Percentiles rank a stretch among this genome's conserved stretches.
Conservation (phyloP, 2,797 vertebrate genomes). For the Threskiornis aethiopicus region DNA sequence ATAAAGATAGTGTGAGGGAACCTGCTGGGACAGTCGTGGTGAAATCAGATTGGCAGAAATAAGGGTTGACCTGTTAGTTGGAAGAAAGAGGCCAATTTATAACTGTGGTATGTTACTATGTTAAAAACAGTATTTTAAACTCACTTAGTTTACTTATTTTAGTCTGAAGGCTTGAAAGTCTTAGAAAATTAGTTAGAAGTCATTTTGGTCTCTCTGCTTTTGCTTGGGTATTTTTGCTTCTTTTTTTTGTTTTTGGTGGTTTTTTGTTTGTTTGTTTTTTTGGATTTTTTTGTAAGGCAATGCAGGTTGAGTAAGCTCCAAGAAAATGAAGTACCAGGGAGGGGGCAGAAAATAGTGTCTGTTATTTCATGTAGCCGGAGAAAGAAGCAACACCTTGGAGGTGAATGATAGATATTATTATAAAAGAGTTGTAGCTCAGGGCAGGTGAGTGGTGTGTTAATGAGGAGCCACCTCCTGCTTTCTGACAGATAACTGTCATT, state of each 20-base stretch:
- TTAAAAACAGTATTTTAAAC: neutral
- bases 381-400: constrained; percentile 76
- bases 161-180: neutral
- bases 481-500: constrained; percentile 86
- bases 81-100: neutral
- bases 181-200: neutral
- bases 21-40: neutral
- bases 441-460: constrained; percentile 85
- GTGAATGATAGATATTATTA: constrained; percentile 83
- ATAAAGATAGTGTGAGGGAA: neutral
- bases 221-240: neutral
- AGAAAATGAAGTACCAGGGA: constrained; percentile 43
- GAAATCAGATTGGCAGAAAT: constrained; percentile 32
- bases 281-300: neutral
- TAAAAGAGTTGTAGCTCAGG: constrained; percentile 81
- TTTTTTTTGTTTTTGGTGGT: neutral
- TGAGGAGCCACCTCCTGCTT: constrained; percentile 81
- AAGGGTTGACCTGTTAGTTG: neutral
- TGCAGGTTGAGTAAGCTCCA: constrained; percentile 11
- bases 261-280: neutral
- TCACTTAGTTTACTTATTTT: neutral
- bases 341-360: constrained; percentile 54
- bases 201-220: neutral
- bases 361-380: constrained; percentile 74
- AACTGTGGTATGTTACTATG: neutral